Conservation (phyloP, 1,140 invertebrate genomes). For the Drosophila funebris region DNA sequence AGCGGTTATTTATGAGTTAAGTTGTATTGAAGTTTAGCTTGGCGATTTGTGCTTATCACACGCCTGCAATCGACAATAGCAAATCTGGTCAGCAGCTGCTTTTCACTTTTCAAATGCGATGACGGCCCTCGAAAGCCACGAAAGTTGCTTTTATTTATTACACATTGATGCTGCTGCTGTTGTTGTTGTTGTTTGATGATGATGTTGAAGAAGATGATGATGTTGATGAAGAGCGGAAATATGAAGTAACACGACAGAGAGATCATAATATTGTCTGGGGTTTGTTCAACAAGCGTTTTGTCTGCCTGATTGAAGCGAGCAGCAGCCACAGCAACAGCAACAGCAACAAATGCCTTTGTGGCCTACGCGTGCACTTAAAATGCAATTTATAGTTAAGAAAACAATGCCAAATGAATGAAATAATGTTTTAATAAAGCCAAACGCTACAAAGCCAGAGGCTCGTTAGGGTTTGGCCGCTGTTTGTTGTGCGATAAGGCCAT, state of each 20-base stretch:
- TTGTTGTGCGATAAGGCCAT: slow-evolving; percentile 48
- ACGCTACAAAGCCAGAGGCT: neutral
- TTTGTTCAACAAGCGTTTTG: slow-evolving; percentile 60
- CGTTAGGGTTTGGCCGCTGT: slow-evolving; percentile 6
- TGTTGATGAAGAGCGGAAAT: slow-evolving; percentile 59
- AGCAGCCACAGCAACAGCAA: slow-evolving; percentile 16
- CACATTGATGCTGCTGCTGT: slow-evolving; percentile 20
- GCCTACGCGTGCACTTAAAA: slow-evolving; percentile 70
- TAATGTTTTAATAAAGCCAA: slow-evolving; percentile 76
- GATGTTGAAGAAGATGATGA: slow-evolving; percentile 13
- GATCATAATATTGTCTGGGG: slow-evolving; percentile 65
- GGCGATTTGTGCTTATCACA: slow-evolving; percentile 65
- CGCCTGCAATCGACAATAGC: slow-evolving; percentile 55
- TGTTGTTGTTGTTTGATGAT: slow-evolving; percentile 1
- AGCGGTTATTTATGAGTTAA: slow-evolving; percentile 17
- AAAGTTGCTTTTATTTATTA: slow-evolving; percentile 45
- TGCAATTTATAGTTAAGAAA: slow-evolving; percentile 66
- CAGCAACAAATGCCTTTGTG: slow-evolving; percentile 41
- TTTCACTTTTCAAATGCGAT: slow-evolving; percentile 67
- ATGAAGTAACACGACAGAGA: slow-evolving; percentile 63
- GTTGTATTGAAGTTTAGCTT: slow-evolving; percentile 18
- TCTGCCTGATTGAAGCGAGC: slow-evolving; percentile 63
- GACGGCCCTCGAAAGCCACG: slow-evolving; percentile 31
- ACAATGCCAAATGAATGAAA: slow-evolving; percentile 59
- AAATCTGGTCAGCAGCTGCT: slow-evolving; percentile 43